Conservation (phyloP, 2,113 vertebrate species). For the Hippocampus abdominalis region DNA sequence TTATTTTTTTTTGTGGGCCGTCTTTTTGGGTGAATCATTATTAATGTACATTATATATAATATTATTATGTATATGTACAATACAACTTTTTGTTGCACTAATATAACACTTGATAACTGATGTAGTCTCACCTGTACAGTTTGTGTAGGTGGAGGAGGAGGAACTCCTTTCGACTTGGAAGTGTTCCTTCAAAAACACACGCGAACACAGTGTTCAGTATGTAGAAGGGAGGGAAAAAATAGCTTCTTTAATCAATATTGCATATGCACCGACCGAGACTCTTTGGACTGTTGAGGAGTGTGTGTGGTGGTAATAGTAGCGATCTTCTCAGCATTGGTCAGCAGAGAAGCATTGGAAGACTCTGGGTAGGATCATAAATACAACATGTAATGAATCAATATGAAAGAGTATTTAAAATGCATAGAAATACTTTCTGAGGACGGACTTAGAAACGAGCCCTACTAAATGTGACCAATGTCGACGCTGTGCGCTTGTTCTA, state of each 20-base stretch:
- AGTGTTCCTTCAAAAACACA: slow-evolving; percentile 76
- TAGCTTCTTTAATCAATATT: not conserved
- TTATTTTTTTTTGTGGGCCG: no score
- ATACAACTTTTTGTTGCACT: not conserved
- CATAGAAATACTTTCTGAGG: no score
- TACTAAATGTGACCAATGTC: not conserved
- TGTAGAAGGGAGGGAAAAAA: not conserved
- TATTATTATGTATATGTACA: no score
- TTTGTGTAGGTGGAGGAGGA: slow-evolving; percentile 64
- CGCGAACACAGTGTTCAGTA: not conserved
- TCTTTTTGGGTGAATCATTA: no score
- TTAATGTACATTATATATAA: no score
- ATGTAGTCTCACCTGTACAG: slow-evolving; percentile 54
- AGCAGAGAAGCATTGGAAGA: slow-evolving; percentile 93
- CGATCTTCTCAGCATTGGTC: slow-evolving; percentile 96
- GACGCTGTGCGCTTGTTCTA: slow-evolving; percentile 16
- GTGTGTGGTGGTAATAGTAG: slow-evolving; percentile 95
- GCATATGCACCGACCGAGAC: slow-evolving; percentile 73
- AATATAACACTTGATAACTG: not conserved
- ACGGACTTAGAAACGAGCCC: no score
- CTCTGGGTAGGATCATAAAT: slow-evolving; percentile 68
- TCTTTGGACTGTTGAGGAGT: slow-evolving; percentile 82
- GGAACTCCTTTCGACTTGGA: slow-evolving; percentile 87
- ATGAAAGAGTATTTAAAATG: not conserved
- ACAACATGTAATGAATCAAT: not conserved